These are phyloP conservation scores for Pardalotus punctatus DNA, from an alignment of 2,113 vertebrate species.

Conservation along the genomic window DNA sequence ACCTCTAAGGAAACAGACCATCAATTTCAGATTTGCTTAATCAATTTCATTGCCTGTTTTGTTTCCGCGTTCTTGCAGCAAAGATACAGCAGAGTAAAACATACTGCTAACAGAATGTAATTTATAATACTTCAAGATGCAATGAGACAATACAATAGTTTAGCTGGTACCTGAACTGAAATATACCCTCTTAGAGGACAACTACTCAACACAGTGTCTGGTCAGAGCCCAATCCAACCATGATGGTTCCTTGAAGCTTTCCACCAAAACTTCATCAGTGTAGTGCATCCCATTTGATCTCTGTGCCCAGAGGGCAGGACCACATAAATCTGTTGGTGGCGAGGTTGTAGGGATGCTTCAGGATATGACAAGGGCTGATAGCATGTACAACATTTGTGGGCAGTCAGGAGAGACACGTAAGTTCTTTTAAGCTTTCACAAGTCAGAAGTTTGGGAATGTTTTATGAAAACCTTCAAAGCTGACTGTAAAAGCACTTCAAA, in stretches of 20 bases:
- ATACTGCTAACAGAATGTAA: background rate
- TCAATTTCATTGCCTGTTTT: background rate
- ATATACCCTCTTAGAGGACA: background rate
- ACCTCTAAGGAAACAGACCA: background rate
- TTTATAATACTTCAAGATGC: background rate
- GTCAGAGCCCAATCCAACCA: background rate
- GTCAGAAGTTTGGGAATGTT: background rate
- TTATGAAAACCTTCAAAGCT: background rate
- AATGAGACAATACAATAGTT: background rate
- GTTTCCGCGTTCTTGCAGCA: background rate
- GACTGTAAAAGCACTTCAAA: background rate
- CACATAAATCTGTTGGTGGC: background rate
- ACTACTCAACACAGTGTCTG: background rate
- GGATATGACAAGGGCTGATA: background rate
- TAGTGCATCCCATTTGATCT: background rate
- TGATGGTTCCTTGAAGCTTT: background rate
- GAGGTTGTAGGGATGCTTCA: background rate
- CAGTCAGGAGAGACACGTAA: background rate
- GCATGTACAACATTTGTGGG: rapidly evolving
- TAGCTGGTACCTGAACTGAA: background rate
- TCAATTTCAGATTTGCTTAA: background rate
- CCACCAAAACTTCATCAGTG: background rate
- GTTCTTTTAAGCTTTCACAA: background rate
- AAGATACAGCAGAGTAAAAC: background rate
- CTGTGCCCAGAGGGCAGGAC: background rate